These are phyloP conservation scores for Athripsodes cinereus DNA, from an alignment of 2,888 invertebrate species.

Conservation along the genomic window DNA sequence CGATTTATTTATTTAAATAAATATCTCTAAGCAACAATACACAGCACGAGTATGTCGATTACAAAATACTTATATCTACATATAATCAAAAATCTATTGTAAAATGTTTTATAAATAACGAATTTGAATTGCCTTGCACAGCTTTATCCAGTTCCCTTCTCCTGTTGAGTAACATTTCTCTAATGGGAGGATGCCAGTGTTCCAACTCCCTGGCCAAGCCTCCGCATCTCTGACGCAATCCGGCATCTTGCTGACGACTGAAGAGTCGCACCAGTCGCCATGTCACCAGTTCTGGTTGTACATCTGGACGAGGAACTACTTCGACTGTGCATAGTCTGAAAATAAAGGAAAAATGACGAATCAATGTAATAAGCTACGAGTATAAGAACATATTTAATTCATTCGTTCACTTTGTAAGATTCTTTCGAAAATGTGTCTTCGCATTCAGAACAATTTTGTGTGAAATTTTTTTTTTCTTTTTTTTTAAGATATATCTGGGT, in stretches of 20 bases:
- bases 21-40: too few species aligned
- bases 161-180: conserved; percentile 60
- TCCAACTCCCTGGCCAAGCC: conserved; percentile 54
- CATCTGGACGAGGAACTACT: conserved; percentile 56
- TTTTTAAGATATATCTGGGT: too few species aligned
- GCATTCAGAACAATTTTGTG: too few species aligned
- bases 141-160: conserved; percentile 75
- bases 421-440: too few species aligned
- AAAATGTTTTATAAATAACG: background rate
- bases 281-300: conserved; percentile 72
- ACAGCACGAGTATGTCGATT: too few species aligned
- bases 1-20: too few species aligned
- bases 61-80: too few species aligned
- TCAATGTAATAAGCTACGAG: too few species aligned
- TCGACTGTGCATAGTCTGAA: conserved; percentile 42
- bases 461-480: too few species aligned
- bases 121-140: conserved; percentile 59
- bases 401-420: too few species aligned
- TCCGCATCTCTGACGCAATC: conserved; percentile 55
- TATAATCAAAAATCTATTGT: too few species aligned
- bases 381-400: too few species aligned
- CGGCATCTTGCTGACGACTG: conserved; percentile 46
- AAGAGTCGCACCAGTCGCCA: conserved; percentile 83
- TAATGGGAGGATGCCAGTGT: conserved; percentile 60
- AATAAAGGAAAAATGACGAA: background rate